A percentile compares a stretch with the other conserved stretches of the same genome.
Evolutionary conservation across 2,113 vertebrate genomes (phyloP).

Genomic region (Syrmaticus mikado): DNA sequence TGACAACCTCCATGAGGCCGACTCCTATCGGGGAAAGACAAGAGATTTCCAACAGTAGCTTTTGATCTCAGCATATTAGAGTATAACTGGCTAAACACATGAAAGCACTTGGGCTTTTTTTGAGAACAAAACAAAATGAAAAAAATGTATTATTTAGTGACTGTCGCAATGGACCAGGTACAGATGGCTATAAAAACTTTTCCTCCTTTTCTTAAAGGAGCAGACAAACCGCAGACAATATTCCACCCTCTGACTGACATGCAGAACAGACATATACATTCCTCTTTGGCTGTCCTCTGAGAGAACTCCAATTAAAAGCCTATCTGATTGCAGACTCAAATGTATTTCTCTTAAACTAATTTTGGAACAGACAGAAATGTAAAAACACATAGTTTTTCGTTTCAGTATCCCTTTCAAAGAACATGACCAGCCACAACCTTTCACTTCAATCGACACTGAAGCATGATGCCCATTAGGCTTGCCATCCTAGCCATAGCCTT

Average conservation of each 20-base stretch:
- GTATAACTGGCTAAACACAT: not conserved
- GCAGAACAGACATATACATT: not conserved
- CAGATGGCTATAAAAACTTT: not conserved
- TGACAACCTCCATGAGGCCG: constrained; percentile 97
- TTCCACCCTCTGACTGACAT: not conserved
- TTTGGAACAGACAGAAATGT: not conserved
- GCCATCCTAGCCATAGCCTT: not conserved
- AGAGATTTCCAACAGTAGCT: constrained; percentile 22
- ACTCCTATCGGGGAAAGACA: constrained; percentile 81
- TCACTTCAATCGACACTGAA: not conserved
- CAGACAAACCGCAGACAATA: not conserved
- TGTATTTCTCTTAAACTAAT: not conserved
- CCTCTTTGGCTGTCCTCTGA: not conserved
- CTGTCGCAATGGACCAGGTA: not conserved
- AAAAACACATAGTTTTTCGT: not conserved
- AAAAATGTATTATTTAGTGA: constrained; percentile 24
- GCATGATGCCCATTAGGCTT: not conserved
- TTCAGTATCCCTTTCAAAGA: not conserved
- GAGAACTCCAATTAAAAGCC: not conserved
- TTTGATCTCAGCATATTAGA: constrained; percentile 32
- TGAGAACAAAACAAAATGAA: not conserved
- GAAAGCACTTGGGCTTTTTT: not conserved
- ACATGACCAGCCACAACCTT: not conserved
- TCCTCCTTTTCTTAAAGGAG: not conserved
- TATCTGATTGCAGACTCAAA: not conserved